Evolutionary conservation across 2,888 invertebrate species (phyloP), one percentile per base, ranked within the genome.

Genomic region (Drosophila hamatofila): DNA sequence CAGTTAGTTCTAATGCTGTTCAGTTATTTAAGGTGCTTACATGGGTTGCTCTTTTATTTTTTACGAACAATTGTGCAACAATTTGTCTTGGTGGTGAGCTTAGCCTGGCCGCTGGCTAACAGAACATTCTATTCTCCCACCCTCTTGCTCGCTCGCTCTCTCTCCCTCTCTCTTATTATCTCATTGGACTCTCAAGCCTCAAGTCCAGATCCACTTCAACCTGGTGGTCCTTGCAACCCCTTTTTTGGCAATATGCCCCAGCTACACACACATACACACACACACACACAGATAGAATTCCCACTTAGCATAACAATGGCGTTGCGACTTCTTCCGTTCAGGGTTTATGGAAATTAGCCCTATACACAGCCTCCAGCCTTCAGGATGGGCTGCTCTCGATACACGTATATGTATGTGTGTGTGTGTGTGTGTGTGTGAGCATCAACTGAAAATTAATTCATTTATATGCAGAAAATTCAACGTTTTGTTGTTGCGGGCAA

Each of bases 391-490:
- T 72, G 58, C 58, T 51, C 70, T 61, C 49, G 72, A 35, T 52
- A 23, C 25, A 57, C 27, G 33, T 33, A 8, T 39, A n/a, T 39
- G 14, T 14, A 9, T 59, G 54, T 59, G 27, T 56, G 55, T 60
- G 37, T n/a, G 18, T 33, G 14, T 65, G 58, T 58, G 48, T 56
- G 55, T 54, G 30, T n/a, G 18, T 39, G 68, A 46, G 46, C 68
- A 75, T 73, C 62, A 83, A 78, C 56, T 66, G 82, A 77, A 90
- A 91, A 91, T 91, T 91, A 88, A 83, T 90, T 90, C 86, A 91
- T 91, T 91, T 91, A 90, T 91, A 91, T 91, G 91, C 91, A 82
- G 88, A 90, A 89, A 81, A 85, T 78, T 77, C 76, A 76, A 61
- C 65, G 66, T 57, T 80, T 72, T 80, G 77, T 76, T 82, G 75